phyloP scores from a whole-genome alignment of 1,140 invertebrate genomes.

The Trachelipus rathkii region DNA sequence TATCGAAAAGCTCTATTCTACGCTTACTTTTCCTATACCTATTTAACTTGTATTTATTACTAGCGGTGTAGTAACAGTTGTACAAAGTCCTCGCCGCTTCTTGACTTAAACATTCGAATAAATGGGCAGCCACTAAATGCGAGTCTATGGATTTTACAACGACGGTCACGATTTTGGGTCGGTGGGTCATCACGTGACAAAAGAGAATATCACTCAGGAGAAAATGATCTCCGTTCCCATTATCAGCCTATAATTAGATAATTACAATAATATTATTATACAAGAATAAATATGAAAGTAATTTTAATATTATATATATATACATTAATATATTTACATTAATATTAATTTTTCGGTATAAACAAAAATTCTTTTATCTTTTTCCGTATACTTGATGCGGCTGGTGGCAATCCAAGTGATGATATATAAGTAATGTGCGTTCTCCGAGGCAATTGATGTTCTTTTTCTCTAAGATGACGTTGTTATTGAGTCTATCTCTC shows the following conservation, averaged over 20 bases:
- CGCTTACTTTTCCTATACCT: constrained; percentile 40
- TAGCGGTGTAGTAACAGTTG: constrained; percentile 38
- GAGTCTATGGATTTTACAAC: constrained; percentile 20
- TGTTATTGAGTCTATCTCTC: no score
- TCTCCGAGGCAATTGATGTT: no score
- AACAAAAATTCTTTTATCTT: no score
- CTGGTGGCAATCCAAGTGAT: no score
- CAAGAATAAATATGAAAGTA: no score
- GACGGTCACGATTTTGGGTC: constrained; percentile 23
- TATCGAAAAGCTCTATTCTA: constrained; percentile 16
- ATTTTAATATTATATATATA: no score
- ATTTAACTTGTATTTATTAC: constrained; percentile 36
- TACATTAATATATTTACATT: no score
- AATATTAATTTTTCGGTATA: no score
- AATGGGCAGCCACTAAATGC: constrained; percentile 16
- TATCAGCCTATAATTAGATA: not conserved
- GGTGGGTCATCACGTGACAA: constrained; percentile 24
- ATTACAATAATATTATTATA: no score
- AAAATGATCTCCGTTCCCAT: constrained; percentile 14
- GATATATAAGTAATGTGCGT: no score
- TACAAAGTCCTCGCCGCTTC: constrained; percentile 36
- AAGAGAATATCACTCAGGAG: constrained; percentile 31
- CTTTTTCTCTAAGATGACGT: no score
- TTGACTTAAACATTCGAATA: constrained; percentile 28
- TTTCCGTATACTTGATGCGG: no score